Conservation (phyloP, 2,113 vertebrate genomes). For the Lycaon pictus region DNA sequence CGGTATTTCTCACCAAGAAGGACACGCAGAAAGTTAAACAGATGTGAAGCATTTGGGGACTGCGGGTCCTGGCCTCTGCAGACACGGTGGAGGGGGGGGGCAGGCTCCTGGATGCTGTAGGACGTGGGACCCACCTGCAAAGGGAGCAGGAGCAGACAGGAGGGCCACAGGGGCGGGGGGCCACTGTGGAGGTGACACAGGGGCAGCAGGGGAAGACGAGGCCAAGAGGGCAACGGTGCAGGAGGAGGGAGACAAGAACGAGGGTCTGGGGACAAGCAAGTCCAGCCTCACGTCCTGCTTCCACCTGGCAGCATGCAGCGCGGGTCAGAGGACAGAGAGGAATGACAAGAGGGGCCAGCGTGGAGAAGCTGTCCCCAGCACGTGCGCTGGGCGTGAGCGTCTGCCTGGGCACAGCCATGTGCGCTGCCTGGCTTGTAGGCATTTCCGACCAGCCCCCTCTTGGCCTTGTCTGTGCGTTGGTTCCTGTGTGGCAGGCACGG, state of each 20-base stretch:
- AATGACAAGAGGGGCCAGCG: background rate
- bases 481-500: background rate
- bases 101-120: background rate
- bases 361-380: rapidly evolving
- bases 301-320: background rate
- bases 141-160: background rate
- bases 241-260: background rate
- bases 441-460: background rate
- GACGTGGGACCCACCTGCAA: background rate
- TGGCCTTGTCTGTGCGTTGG: background rate
- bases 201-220: background rate
- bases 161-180: rapidly evolving
- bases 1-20: background rate
- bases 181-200: background rate
- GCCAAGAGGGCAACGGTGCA: background rate
- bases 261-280: rapidly evolving
- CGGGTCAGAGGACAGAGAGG: too few relatives aligned
- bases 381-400: rapidly evolving
- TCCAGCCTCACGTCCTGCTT: background rate
- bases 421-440: rapidly evolving
- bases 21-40: background rate
- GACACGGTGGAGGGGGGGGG: background rate
- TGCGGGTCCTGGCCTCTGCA: too few relatives aligned
- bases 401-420: background rate
- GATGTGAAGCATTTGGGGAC: background rate